These are phyloP conservation scores for Eulemur albifrons DNA, from an alignment of 2,797 vertebrate genomes.

Conservation along the genomic window DNA sequence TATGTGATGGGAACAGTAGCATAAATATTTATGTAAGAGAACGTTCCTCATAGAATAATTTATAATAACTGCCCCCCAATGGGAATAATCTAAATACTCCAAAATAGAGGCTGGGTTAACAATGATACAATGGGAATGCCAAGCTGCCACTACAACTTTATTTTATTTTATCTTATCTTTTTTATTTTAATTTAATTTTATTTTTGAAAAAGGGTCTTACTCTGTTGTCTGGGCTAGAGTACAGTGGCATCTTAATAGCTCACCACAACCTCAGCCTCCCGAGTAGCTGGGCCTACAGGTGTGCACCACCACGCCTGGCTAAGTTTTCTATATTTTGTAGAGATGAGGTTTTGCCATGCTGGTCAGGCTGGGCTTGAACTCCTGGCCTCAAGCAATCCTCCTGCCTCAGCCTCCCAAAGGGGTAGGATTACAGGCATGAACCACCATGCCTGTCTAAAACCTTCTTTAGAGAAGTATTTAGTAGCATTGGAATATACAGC, in stretches of 20 bases:
- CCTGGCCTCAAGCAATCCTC: neutral
- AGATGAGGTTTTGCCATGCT: neutral
- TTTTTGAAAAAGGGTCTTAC: neutral
- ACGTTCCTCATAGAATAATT: constrained; percentile 31
- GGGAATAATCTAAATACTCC: constrained; percentile 46
- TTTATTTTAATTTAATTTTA: neutral
- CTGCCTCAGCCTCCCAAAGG: neutral
- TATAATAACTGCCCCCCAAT: neutral
- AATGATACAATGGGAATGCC: neutral
- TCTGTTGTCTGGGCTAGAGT: neutral
- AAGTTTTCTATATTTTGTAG: neutral
- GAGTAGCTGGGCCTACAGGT: neutral
- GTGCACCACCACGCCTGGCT: neutral
- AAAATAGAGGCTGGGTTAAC: neutral
- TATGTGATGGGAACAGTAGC: constrained; percentile 20
- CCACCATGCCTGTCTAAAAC: neutral
- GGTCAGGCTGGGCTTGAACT: neutral
- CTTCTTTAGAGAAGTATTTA: neutral
- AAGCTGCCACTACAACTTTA: neutral
- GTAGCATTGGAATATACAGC: neutral
- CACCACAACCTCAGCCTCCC: neutral
- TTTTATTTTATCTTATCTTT: neutral
- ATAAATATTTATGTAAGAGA: constrained; percentile 60
- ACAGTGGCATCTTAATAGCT: neutral
- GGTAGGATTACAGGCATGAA: neutral